A percentile compares a stretch with the other conserved stretches of the same genome.
phyloP scores from a whole-genome alignment of 2,797 vertebrate species.

The Paguma larvata region DNA sequence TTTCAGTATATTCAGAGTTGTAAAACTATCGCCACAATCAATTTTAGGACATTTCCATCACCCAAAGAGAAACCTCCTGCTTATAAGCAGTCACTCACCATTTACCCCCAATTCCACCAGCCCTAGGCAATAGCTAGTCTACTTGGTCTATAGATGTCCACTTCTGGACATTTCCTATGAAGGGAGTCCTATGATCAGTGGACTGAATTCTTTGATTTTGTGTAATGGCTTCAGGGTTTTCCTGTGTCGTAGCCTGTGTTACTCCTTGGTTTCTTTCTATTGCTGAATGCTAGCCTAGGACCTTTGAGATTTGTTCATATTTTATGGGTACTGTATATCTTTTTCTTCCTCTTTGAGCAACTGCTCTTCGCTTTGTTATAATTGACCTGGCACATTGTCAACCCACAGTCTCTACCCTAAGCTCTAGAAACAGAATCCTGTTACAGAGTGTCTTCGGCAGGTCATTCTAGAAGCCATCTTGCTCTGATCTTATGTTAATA shows the following conservation, averaged over 20 bases:
- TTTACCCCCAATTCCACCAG: background rate
- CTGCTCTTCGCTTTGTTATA: background rate
- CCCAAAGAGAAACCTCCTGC: background rate
- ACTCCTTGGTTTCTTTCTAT: background rate
- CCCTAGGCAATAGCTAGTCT: background rate
- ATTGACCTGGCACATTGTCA: background rate
- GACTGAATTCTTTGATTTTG: background rate
- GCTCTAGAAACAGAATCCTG: background rate
- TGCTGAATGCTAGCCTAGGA: background rate
- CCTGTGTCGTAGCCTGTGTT: background rate
- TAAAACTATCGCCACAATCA: background rate
- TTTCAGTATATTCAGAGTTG: constrained; percentile 38
- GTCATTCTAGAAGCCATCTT: background rate
- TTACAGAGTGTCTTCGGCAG: background rate
- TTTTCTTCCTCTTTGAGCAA: background rate
- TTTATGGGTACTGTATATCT: background rate
- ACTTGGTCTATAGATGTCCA: background rate
- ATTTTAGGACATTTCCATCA: constrained; percentile 53
- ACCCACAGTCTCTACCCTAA: background rate
- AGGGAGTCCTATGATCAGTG: background rate
- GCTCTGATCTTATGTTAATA: background rate
- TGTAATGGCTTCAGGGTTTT: background rate
- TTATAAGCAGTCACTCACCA: background rate
- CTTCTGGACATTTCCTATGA: background rate
- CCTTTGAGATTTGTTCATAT: background rate